Conservation (phyloP, 2,113 vertebrate species). For the Scolopax mira region DNA sequence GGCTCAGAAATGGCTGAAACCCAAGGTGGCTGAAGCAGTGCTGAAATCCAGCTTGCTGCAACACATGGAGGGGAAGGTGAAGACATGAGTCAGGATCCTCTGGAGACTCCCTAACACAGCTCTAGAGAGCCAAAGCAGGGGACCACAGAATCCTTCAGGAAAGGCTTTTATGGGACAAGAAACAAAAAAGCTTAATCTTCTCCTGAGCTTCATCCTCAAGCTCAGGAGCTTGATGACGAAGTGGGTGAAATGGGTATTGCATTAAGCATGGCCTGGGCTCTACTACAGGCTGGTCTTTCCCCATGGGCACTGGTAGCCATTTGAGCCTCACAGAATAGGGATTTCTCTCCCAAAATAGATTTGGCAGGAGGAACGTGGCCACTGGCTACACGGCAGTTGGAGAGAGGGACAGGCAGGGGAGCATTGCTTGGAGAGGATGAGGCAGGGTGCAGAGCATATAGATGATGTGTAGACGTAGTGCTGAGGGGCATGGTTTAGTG, state of each 20-base stretch:
- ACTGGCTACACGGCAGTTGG: not conserved
- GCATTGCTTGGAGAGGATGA: not conserved
- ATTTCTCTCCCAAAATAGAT: not conserved
- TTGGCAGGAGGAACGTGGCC: not conserved
- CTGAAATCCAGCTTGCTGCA: not conserved
- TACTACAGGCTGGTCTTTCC: not conserved
- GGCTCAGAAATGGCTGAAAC: not conserved
- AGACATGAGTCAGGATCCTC: not conserved
- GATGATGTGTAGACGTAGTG: not conserved
- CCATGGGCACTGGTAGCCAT: not conserved
- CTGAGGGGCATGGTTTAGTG: not conserved
- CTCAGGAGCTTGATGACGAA: fast-evolving
- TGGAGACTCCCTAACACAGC: not conserved
- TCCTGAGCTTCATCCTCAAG: not conserved
- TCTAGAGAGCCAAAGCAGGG: not conserved
- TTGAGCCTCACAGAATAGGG: not conserved
- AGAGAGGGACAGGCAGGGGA: not conserved
- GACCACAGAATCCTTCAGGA: not conserved
- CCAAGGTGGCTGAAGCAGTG: fast-evolving
- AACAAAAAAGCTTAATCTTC: not conserved
- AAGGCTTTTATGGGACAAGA: not conserved
- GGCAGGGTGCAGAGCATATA: not conserved
- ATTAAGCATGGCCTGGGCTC: not conserved
- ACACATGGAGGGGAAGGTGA: not conserved
- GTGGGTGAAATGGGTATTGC: not conserved